phyloP scores from a whole-genome alignment of 1,140 invertebrate species.

The Caenorhabditis remanei region DNA sequence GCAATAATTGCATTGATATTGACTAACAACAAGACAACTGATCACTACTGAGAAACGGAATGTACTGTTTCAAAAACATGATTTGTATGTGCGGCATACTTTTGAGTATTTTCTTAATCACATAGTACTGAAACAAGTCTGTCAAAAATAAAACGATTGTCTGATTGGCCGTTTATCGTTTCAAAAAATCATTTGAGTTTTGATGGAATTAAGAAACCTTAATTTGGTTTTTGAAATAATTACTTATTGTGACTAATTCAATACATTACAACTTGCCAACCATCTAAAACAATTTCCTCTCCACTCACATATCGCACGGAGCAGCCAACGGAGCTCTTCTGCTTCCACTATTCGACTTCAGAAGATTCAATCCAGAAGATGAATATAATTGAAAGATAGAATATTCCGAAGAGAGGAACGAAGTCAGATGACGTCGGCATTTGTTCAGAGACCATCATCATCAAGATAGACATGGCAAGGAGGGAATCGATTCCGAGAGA shows the following conservation, averaged over 20 bases:
- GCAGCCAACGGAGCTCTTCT: not conserved
- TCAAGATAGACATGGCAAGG: constrained; percentile 77
- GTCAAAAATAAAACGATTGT: no score
- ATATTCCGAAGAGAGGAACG: constrained; percentile 74
- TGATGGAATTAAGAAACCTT: no score
- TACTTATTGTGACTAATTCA: not conserved
- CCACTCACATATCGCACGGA: constrained; percentile 24
- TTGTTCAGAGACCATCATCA: constrained; percentile 75
- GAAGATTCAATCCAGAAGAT: constrained; percentile 60
- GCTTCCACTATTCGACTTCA: constrained; percentile 61
- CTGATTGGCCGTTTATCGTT: no score
- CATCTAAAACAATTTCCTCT: not conserved
- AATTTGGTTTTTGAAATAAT: no score
- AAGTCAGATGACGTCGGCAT: constrained; percentile 74
- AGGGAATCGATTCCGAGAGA: constrained; percentile 77
- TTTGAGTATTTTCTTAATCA: no score
- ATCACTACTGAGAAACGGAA: no score
- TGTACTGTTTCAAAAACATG: no score
- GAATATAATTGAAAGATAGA: constrained; percentile 76
- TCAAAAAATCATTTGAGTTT: no score
- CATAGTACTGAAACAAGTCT: no score
- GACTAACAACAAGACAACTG: no score
- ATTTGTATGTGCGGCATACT: no score
- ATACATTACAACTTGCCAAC: not conserved
- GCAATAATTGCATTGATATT: no score